phyloP scores from a whole-genome alignment of 1,140 invertebrate genomes.

The Pseudomyrmex sp. region DNA sequence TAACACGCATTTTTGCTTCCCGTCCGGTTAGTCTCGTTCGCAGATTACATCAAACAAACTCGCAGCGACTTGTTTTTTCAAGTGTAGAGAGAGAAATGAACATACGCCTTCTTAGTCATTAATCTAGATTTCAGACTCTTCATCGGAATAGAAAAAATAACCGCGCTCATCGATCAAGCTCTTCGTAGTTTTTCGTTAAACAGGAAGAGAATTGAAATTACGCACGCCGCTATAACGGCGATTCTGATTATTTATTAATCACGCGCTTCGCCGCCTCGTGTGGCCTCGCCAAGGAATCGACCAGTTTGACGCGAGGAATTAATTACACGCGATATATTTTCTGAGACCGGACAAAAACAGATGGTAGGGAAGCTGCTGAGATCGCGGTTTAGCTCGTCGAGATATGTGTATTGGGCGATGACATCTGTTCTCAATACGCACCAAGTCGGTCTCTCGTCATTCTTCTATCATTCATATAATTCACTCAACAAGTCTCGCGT shows the following conservation, averaged over 20 bases:
- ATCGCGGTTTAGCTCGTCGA: background rate
- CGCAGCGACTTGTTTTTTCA: background rate
- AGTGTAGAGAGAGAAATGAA: background rate
- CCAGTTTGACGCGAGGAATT: conserved; percentile 21
- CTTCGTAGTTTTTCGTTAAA: background rate
- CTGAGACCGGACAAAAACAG: background rate
- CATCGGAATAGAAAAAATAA: background rate
- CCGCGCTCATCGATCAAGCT: background rate
- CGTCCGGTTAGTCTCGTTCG: background rate
- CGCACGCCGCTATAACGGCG: no score
- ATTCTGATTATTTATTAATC: conserved; percentile 8
- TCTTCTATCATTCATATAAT: background rate
- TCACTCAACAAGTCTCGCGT: background rate
- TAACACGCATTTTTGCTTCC: background rate
- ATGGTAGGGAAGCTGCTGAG: no score
- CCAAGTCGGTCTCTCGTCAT: no score
- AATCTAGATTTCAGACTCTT: conserved; percentile 1
- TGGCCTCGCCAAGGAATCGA: conserved; percentile 1
- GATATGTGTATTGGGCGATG: background rate
- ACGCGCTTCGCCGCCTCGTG: background rate
- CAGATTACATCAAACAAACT: no score
- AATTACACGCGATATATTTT: conserved; percentile 23
- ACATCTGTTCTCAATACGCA: no score
- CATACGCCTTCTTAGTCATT: background rate
- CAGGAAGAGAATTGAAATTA: conserved; percentile 23